These are phyloP conservation scores for Gryon sp. DNA, from an alignment of 1,140 invertebrate species.

Conservation along the genomic window DNA sequence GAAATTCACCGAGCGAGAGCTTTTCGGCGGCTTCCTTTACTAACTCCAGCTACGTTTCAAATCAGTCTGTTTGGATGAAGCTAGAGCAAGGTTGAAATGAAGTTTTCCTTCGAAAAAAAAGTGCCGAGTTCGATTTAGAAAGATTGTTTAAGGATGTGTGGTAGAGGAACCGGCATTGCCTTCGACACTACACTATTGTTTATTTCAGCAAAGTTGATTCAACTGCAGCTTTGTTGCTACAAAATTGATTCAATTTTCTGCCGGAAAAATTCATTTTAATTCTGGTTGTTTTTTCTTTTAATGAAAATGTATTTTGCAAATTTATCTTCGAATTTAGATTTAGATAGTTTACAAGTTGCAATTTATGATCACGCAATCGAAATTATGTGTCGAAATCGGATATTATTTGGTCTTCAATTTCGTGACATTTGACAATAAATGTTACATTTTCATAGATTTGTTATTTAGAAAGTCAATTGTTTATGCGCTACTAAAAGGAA, in stretches of 20 bases:
- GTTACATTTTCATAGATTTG: conserved; percentile 4
- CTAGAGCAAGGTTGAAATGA: conserved; percentile 1
- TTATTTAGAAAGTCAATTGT: conserved; percentile 42
- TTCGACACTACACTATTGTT: no score
- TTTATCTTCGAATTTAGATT: no score
- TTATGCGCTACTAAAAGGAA: conserved; percentile 17
- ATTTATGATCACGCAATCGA: no score
- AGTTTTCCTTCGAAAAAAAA: conserved; percentile 7
- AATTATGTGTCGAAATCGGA: no score
- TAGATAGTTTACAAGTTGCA: no score
- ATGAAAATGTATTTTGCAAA: no score
- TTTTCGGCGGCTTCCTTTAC: not conserved
- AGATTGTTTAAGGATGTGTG: conserved; percentile 9
- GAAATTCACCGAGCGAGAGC: conserved; percentile 12
- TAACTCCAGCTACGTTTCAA: conserved; percentile 9
- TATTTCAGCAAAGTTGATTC: no score
- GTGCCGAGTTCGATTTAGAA: not conserved
- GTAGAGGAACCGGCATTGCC: not conserved
- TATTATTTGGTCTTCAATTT: no score
- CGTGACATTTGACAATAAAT: not conserved
- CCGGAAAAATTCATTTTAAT: no score
- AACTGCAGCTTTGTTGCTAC: no score
- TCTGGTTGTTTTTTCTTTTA: no score
- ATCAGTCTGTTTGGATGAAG: conserved; percentile 36
- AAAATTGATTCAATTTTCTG: no score